Evolutionary conservation across 2,888 invertebrate genomes (phyloP), one percentile per base, ranked within the genome.

Genomic region (Lasioglossum calceatum): DNA sequence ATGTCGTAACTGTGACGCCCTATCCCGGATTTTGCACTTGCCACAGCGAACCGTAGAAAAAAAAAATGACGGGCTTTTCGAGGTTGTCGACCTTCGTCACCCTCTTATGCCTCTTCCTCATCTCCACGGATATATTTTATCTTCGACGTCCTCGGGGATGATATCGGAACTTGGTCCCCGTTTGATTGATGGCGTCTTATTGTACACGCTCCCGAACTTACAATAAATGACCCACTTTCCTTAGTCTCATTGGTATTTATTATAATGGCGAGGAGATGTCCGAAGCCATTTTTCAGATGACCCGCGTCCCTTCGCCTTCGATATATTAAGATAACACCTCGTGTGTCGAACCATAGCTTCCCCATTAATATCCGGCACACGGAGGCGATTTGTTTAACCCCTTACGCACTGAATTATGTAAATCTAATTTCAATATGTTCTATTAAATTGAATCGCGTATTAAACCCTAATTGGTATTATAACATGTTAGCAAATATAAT

Each of bases 41-140:
- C 76, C 78, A 47, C 39, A 42, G n/a, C 2, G 19, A 42, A 10
- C n/a, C 27, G 23, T 23, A 39, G 42, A 39, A 71, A 85, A 54
- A 54, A 54, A 77, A 75, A 75, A 64, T 79, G 36, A 81, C 72
- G 27, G 54, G 72, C 19, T 58, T 47, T 72, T 71, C 75, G 54
- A 39, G 81, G 67, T 81, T 79, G 86, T 79, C 75, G 86, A 76
- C 86, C 86, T 85, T 79, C 86, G 72, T 79, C 81, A 81, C 50
- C 32, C 78, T 39, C 54, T 64, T 67, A 76, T 12, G 50, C 54
- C 61, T 36, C 67, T 19, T 77, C 75, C 58, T 47, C 70, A n/a
- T 71, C 61, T 61, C n/a, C 27, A 16, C 14, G 67, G 39, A 64
- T 70, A 23, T 44, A 73, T 76, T 81, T 78, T 81, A 86, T 78